Evolutionary conservation across 2,113 vertebrate species (phyloP), one percentile per base, ranked within the genome.

Genomic region (Notechis scutatus): DNA sequence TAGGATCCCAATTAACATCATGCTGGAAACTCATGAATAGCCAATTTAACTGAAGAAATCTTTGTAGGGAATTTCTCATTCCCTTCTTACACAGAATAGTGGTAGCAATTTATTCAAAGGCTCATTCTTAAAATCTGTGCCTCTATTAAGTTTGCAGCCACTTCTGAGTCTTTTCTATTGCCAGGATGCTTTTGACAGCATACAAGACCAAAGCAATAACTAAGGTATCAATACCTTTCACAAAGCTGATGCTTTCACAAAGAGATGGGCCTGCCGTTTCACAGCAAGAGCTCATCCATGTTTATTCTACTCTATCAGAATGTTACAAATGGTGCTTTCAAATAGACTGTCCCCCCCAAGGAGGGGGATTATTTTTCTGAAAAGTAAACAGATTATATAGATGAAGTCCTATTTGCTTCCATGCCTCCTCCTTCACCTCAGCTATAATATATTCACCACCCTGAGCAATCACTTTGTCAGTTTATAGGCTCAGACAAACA

Each of bases 371-470:
- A 57, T 2, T 56, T 89, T 92, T 89, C 64, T 81, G 69, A 90
- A 92, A 85, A 50, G 88, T 90, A 81, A 87, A 21, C 59, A 89
- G 87, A 92, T 89, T 92, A n/a, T 88, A 88, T 88, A 88, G 45
- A 23, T 45, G 34, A 56, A 2, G 15, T 74, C 23, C 50, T 74
- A 21, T 74, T 45, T 74, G 47, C 24, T 85, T 55, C 26, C 3
- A 85, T 85, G 39, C 34, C 15, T 8, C 12, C 45, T 21, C 59
- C 9, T 20, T 3, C 15, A 6, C 3, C n/a, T 2, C 26, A 89
- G 26, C 18, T 64, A 23, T 14, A 81, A 24, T 34, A 4, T 24
- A 89, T 56, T 61, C 9, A 55, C 26, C 11, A 54, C n/a, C 34
- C 47, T 23, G 29, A 29, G 23, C 29, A 74, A 56, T 11, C 39